Evolutionary conservation across 2,113 vertebrate genomes (phyloP).

Genomic region (Vulpes lagopus): DNA sequence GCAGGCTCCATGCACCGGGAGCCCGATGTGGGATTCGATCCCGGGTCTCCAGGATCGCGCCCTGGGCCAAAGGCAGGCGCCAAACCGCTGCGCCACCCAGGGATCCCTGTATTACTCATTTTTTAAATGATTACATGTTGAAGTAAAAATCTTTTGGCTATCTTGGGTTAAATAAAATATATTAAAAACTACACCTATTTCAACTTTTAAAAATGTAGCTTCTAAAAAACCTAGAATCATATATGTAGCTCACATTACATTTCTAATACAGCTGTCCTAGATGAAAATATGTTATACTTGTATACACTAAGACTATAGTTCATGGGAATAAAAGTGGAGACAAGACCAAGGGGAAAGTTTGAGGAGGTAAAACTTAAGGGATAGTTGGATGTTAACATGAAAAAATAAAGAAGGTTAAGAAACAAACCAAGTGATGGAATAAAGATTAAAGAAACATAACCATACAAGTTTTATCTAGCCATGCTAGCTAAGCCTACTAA

Average conservation of each 20-base stretch:
- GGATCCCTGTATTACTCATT: background rate
- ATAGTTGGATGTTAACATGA: background rate
- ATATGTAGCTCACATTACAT: background rate
- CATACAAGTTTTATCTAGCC: background rate
- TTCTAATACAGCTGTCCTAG: background rate
- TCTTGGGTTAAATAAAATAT: background rate
- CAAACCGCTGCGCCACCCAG: too few species aligned
- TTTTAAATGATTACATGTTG: background rate
- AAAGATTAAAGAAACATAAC: background rate
- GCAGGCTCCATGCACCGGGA: too few species aligned
- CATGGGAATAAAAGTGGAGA: background rate
- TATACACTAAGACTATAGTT: background rate
- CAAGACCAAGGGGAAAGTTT: background rate
- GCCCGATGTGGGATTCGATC: too few species aligned
- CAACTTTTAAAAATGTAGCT: background rate
- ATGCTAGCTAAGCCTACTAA: background rate
- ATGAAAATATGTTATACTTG: background rate
- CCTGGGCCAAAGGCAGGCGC: too few species aligned
- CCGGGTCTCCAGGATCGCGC: too few species aligned
- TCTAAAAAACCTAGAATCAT: background rate
- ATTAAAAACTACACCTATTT: background rate
- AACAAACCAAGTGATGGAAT: background rate
- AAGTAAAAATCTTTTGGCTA: background rate
- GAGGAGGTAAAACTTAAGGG: background rate
- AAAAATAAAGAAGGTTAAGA: background rate